Evolutionary conservation across 2,797 vertebrate species (phyloP).

Genomic region (Perodicticus potto): DNA sequence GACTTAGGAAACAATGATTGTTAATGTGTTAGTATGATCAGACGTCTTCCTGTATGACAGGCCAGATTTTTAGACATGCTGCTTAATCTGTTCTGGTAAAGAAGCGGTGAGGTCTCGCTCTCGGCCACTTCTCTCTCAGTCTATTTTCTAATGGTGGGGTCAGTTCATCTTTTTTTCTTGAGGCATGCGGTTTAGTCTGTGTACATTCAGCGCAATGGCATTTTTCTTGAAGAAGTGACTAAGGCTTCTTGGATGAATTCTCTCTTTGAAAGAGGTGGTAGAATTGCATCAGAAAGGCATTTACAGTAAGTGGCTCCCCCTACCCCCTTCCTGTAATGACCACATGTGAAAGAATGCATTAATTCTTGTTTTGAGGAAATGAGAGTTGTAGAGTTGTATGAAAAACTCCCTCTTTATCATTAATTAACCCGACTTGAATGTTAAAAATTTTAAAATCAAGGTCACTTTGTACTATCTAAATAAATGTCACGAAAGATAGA

Average conservation of each 20-base stretch:
- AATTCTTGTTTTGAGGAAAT: constrained; percentile 84
- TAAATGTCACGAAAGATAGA: not conserved
- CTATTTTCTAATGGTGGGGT: constrained; percentile 37
- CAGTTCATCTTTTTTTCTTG: constrained; percentile 52
- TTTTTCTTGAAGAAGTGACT: constrained; percentile 87
- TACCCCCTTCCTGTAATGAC: constrained; percentile 83
- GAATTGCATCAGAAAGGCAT: constrained; percentile 84
- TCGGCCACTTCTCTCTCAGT: not conserved
- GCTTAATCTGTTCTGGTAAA: not conserved
- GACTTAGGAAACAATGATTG: not conserved
- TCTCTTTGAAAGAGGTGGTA: constrained; percentile 84
- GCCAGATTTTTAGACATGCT: not conserved
- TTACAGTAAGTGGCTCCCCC: constrained; percentile 82
- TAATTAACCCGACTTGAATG: constrained; percentile 69
- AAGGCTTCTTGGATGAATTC: constrained; percentile 86
- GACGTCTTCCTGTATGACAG: not conserved
- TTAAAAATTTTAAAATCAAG: constrained; percentile 6
- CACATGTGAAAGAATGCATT: constrained; percentile 83
- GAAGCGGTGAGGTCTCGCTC: not conserved
- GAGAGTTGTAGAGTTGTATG: constrained; percentile 69
- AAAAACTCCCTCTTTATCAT: constrained; percentile 68
- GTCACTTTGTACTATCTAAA: constrained; percentile 31
- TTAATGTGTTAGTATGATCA: not conserved
- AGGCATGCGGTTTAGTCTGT: not conserved
- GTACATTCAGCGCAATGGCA: constrained; percentile 81